These are phyloP conservation scores for Pogonocichla stellata DNA, from an alignment of 2,113 vertebrate genomes.

Conservation along the genomic window DNA sequence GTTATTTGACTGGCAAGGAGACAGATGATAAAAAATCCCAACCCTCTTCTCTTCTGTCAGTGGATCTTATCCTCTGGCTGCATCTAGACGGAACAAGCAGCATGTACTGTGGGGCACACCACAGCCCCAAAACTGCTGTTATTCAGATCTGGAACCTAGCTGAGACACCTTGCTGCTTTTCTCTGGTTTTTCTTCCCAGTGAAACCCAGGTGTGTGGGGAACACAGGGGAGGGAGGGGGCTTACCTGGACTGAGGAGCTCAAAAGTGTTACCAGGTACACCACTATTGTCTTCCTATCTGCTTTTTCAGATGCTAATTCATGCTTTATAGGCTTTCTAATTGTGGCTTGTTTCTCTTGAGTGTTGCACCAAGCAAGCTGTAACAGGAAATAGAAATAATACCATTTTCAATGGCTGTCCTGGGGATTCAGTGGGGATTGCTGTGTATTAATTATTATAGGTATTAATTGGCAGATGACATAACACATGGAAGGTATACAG, in stretches of 20 bases:
- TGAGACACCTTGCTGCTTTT: slow-evolving; percentile 9
- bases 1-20: slow-evolving; percentile 32
- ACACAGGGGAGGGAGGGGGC: background rate
- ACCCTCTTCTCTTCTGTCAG: slow-evolving; percentile 38
- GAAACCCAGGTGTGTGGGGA: slow-evolving; percentile 38
- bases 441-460: background rate
- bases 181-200: background rate
- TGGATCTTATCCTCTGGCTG: background rate
- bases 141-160: background rate
- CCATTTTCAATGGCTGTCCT: background rate
- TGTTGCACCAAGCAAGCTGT: background rate
- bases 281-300: background rate
- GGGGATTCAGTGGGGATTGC: background rate
- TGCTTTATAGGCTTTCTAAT: background rate
- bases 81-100: background rate
- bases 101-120: background rate
- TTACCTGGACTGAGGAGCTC: background rate
- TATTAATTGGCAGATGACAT: background rate
- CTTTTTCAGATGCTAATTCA: background rate
- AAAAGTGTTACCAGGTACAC: background rate
- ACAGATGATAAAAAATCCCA: slow-evolving; percentile 44
- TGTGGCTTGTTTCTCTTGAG: background rate
- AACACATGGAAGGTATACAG: background rate
- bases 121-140: background rate
- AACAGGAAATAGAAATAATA: background rate